Conservation (phyloP, 1,140 invertebrate species). For the Monomorium pharaonis region DNA sequence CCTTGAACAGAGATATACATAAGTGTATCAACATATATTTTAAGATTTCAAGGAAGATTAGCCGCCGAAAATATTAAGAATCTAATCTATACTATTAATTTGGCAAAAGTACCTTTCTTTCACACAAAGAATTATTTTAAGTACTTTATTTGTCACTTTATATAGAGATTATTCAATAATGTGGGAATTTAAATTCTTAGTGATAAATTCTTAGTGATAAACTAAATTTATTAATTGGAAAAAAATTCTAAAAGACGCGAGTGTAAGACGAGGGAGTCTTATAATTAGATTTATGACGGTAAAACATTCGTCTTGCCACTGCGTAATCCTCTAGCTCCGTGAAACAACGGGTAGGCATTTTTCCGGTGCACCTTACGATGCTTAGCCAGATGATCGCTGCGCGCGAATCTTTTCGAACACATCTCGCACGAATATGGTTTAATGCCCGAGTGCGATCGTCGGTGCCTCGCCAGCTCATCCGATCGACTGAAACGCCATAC, state of each 20-base stretch:
- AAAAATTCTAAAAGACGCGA: neutral
- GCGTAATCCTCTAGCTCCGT: slow-evolving; percentile 74
- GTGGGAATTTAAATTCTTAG: too few species aligned
- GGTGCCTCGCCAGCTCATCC: slow-evolving; percentile 95
- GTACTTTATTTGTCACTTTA: slow-evolving; percentile 28
- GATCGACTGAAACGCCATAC: slow-evolving; percentile 97
- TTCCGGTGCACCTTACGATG: slow-evolving; percentile 94
- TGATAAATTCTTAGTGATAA: neutral
- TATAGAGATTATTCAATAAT: neutral
- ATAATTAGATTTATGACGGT: slow-evolving; percentile 71
- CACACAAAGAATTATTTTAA: slow-evolving; percentile 8
- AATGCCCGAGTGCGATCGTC: slow-evolving; percentile 92
- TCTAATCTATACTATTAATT: neutral
- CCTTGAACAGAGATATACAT: neutral
- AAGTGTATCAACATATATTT: neutral
- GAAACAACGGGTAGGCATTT: slow-evolving; percentile 82
- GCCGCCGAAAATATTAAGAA: neutral
- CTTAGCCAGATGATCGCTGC: slow-evolving; percentile 96
- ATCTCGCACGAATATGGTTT: slow-evolving; percentile 95
- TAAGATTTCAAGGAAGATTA: neutral
- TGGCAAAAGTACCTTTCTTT: neutral
- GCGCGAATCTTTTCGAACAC: slow-evolving; percentile 94
- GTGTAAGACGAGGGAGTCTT: neutral
- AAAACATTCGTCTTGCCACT: slow-evolving; percentile 77
- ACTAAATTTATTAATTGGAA: neutral